Percentiles rank a stretch among this genome's conserved stretches.
These are phyloP conservation scores for Ivindomyrus marchei DNA, from an alignment of 2,113 vertebrate genomes.

Conservation along the genomic window DNA sequence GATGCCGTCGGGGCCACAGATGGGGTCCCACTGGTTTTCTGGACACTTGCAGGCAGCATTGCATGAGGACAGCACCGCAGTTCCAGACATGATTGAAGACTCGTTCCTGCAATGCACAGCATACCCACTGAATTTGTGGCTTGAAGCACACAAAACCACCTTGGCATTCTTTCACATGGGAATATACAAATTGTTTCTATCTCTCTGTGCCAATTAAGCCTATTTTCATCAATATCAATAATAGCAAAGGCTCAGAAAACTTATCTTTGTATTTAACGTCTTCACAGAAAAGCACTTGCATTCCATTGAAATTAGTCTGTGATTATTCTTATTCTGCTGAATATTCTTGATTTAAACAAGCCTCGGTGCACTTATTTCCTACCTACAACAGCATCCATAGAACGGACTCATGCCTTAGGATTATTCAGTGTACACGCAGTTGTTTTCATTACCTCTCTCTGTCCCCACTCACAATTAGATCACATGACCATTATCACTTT, in stretches of 20 bases:
- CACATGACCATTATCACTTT: background rate
- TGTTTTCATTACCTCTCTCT: background rate
- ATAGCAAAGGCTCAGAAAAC: background rate
- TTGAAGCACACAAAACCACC: background rate
- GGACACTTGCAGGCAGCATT: conserved; percentile 68
- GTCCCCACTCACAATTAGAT: background rate
- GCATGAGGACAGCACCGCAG: conserved; percentile 56
- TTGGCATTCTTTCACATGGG: background rate
- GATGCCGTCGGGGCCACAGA: conserved; percentile 73
- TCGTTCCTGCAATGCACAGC: background rate
- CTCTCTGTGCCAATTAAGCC: background rate
- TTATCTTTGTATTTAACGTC: background rate
- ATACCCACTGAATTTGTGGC: background rate
- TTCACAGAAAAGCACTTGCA: background rate
- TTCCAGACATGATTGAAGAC: too few relatives aligned
- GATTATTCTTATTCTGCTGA: background rate
- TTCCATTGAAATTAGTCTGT: background rate
- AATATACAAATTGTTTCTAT: background rate
- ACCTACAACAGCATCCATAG: background rate
- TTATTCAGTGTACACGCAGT: background rate
- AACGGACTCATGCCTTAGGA: background rate
- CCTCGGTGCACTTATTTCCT: background rate
- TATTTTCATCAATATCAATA: background rate
- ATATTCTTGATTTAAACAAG: background rate
- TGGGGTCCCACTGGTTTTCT: conserved; percentile 75